Conservation (phyloP, 2,888 invertebrate genomes). For the Lamellibrachia satsuma region DNA sequence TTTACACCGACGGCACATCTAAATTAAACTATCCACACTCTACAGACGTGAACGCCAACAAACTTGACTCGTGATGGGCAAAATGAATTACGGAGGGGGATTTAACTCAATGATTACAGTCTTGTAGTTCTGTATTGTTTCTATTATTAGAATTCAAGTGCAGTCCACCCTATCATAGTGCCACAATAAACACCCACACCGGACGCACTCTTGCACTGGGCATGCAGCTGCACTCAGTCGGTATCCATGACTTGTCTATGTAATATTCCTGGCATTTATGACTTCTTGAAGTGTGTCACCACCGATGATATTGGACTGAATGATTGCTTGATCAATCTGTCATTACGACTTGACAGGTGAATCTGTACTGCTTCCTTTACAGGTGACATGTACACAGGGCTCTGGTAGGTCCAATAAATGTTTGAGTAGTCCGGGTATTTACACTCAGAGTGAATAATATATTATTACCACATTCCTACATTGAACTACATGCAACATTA, state of each 20-base stretch:
- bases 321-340: neutral
- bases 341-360: neutral
- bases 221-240: neutral
- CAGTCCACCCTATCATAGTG: no score
- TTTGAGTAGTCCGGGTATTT: neutral
- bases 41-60: neutral
- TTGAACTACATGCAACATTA: no score
- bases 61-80: no score
- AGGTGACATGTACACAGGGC: neutral
- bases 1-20: no score
- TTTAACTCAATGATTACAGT: no score
- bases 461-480: no score
- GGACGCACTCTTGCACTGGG: neutral
- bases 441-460: neutral
- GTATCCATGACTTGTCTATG: neutral
- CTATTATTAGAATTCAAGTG: no score
- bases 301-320: neutral
- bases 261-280: neutral
- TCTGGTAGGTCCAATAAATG: conserved; percentile 17
- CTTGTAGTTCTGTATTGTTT: neutral
- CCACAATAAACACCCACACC: no score
- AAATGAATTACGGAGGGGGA: neutral
- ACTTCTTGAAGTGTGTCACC: neutral
- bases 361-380: neutral
- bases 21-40: neutral